phyloP scores from a whole-genome alignment of 2,888 invertebrate species.

The Sthenelais limicola region DNA sequence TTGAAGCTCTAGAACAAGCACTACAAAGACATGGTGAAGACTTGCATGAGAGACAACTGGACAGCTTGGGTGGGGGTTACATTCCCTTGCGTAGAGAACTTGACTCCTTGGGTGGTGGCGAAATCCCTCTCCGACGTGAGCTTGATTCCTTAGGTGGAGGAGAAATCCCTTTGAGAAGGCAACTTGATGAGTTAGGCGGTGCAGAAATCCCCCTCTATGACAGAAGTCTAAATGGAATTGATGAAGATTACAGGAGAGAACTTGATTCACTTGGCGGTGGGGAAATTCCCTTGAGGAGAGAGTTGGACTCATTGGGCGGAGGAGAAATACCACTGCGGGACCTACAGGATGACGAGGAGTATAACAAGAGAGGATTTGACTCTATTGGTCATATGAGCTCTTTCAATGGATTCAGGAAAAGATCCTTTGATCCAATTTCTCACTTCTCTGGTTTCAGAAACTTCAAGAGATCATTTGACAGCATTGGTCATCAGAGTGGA shows the following conservation, averaged over 20 bases:
- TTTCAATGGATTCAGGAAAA: conserved; percentile 33
- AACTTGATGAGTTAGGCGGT: conserved; percentile 33
- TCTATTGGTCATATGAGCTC: conserved; percentile 29
- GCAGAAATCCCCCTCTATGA: conserved; percentile 13
- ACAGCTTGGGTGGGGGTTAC: conserved; percentile 30
- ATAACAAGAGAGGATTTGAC: conserved; percentile 36
- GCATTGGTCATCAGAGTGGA: conserved; percentile 32
- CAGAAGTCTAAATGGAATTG: too few relatives aligned
- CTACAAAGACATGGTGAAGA: conserved; percentile 11
- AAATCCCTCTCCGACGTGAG: conserved; percentile 33
- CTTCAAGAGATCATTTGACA: conserved; percentile 44
- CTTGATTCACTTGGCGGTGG: conserved; percentile 36
- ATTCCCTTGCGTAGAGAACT: conserved; percentile 32
- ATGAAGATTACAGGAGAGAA: too few relatives aligned
- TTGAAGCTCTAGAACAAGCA: background rate
- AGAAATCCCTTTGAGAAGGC: conserved; percentile 28
- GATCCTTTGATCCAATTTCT: conserved; percentile 41
- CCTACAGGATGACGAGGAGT: too few relatives aligned
- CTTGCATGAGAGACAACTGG: conserved; percentile 21
- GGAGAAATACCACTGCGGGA: conserved; percentile 4
- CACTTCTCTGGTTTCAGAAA: conserved; percentile 35
- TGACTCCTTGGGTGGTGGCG: conserved; percentile 31
- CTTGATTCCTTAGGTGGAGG: conserved; percentile 35
- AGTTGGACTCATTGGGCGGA: conserved; percentile 22
- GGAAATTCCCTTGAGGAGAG: conserved; percentile 26